These are phyloP conservation scores for Dermochelys coriacea DNA, from an alignment of 2,797 vertebrate species.

Conservation along the genomic window DNA sequence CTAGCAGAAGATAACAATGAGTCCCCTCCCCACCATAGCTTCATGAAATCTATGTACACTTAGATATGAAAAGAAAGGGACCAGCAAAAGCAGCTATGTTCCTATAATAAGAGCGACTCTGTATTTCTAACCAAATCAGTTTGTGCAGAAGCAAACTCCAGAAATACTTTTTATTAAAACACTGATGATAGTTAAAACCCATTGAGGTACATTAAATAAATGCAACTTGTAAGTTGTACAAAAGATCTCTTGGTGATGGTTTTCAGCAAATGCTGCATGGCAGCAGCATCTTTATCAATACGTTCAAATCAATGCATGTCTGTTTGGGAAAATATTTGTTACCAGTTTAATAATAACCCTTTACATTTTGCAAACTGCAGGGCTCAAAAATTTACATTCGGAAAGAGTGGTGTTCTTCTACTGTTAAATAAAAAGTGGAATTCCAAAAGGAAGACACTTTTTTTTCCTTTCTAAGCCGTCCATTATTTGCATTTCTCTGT, in stretches of 20 bases:
- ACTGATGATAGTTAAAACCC: conserved; percentile 93
- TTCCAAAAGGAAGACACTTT: conserved; percentile 39
- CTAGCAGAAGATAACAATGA: background rate
- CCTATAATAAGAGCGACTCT: background rate
- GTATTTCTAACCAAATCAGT: conserved; percentile 46
- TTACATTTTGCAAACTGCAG: conserved; percentile 53
- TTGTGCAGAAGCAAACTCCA: conserved; percentile 65
- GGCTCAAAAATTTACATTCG: conserved; percentile 69
- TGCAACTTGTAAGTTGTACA: conserved; percentile 82
- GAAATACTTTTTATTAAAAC: conserved; percentile 95
- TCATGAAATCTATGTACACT: background rate
- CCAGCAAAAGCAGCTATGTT: background rate
- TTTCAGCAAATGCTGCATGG: conserved; percentile 67
- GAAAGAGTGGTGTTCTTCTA: conserved; percentile 31
- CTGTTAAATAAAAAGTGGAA: conserved; percentile 37
- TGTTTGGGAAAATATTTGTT: conserved; percentile 31
- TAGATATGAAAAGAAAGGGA: background rate
- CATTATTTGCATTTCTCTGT: conserved; percentile 14
- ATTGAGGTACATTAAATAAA: conserved; percentile 95
- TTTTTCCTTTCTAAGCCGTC: conserved; percentile 42
- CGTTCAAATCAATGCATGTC: conserved; percentile 33
- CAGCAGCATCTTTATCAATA: conserved; percentile 60
- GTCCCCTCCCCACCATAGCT: too few relatives aligned
- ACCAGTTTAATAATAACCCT: conserved; percentile 41
- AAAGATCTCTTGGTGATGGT: conserved; percentile 53